Conservation (phyloP, 2,888 invertebrate genomes). For the Cerastis leucographa region DNA sequence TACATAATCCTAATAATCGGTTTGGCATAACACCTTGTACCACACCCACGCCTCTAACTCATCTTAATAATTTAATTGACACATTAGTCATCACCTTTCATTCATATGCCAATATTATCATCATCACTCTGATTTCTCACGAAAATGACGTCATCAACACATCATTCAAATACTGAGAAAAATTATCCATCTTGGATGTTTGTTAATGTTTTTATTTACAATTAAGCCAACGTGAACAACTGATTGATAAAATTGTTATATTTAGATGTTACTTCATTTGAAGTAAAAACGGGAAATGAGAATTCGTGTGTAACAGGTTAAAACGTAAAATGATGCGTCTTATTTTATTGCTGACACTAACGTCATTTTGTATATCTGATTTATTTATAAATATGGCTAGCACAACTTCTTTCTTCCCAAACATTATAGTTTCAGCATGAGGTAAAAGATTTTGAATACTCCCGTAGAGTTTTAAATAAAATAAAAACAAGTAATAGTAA, state of each 20-base stretch:
- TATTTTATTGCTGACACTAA: background rate
- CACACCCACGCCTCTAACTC: background rate
- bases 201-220: constrained; percentile 36
- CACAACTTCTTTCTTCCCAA: background rate
- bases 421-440: background rate
- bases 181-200: background rate
- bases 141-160: constrained; percentile 33
- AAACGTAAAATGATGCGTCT: constrained; percentile 14
- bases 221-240: constrained; percentile 2
- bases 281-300: background rate
- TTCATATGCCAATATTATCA: constrained; percentile 36
- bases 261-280: constrained; percentile 35
- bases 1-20: background rate
- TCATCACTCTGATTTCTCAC: constrained; percentile 23
- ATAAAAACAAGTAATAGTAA: background rate
- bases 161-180: constrained; percentile 44
- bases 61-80: background rate
- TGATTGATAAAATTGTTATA: constrained; percentile 40
- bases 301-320: background rate
- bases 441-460: background rate
- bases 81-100: constrained; percentile 27
- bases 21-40: constrained; percentile 1
- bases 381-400: background rate
- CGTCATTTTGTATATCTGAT: constrained; percentile 7
- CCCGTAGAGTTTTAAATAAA: background rate